Evolutionary conservation across 2,888 invertebrate species (phyloP), one percentile per base, ranked within the genome.

Genomic region (Pammene aurita): DNA sequence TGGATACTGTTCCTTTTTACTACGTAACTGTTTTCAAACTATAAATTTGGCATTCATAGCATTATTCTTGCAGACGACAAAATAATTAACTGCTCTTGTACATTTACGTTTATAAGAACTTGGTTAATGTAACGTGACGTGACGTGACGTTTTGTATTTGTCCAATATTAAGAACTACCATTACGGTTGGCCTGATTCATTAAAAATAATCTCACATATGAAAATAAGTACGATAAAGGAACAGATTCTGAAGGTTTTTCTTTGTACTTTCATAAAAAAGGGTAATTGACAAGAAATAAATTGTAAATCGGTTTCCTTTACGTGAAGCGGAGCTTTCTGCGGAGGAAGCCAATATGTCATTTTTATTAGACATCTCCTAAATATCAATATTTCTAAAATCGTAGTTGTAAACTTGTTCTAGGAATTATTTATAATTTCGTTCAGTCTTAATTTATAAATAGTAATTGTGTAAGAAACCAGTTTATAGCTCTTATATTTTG

Each of bases 401-500:
- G 10, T 56, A 13, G 16, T 2, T 16, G 35, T 61, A 48, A n/a
- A 18, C n/a, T 18, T 26, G 9, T 50, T 18, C 14, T n/a, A 26
- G 34, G 34, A n/a, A 58, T n/a, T 42, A 57, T 9, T 18, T 41
- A 41, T 62, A 60, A 48, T 11, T 42, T 44, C 7, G 26, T 26
- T 56, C 41, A n/a, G 26, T 34, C 34, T 54, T 54, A 42, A 58
- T 58, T 42, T 58, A 46, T 16, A 46, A 14, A 34, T 46, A 13
- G 26, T 11, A 60, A 46, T 34, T 34, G 14, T 38, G 48, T 46
- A 48, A 46, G 26, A 34, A 46, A 46, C 14, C 10, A n/a, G 35
- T 48, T 61, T 48, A 61, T 42, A 26, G 26, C 18, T 26, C 57
- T 61, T 48, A 48, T 46, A 60, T 46, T 60, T n/a, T 14, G 14